Percentiles rank a stretch among this genome's conserved stretches.
phyloP scores from a whole-genome alignment of 64 coral and sea anemone species.

The Stichodactyla helianthus region DNA sequence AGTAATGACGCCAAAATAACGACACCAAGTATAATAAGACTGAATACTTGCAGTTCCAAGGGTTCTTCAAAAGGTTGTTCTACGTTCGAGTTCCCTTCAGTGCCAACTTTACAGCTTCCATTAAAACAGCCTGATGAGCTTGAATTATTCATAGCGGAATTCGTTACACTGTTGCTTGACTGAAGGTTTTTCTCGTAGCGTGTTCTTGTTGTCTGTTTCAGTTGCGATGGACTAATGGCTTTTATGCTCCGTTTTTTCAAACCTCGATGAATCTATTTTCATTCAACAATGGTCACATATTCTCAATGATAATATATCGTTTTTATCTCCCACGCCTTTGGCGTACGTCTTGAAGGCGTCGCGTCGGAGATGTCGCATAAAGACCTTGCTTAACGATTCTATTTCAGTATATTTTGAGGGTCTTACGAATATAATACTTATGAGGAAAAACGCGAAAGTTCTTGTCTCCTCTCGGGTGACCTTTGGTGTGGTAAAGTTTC shows the following conservation, averaged over 20 bases:
- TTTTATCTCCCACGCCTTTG: constrained; percentile 13
- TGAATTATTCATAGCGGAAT: neutral
- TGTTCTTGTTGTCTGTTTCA: neutral
- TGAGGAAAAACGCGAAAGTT: neutral
- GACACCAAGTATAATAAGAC: constrained; percentile 11
- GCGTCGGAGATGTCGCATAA: neutral
- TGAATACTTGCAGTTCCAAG: neutral
- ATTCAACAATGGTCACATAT: neutral
- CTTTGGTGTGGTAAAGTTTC: neutral
- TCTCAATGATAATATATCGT: neutral
- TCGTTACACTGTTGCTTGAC: neutral
- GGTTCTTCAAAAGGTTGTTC: constrained; percentile 8
- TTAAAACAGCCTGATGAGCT: neutral
- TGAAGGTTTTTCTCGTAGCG: neutral
- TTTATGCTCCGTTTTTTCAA: neutral
- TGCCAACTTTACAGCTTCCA: neutral
- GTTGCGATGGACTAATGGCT: too few species aligned
- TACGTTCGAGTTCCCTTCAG: neutral
- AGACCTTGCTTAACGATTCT: neutral
- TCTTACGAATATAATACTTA: constrained; percentile 7
- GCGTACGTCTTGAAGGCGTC: neutral
- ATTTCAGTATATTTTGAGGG: neutral
- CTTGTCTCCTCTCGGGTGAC: neutral
- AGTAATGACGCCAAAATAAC: constrained; percentile 37
- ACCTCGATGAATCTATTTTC: neutral